Evolutionary conservation across 2,888 invertebrate species (phyloP), one percentile per base, ranked within the genome.

Genomic region (Dysmachus trigonus): DNA sequence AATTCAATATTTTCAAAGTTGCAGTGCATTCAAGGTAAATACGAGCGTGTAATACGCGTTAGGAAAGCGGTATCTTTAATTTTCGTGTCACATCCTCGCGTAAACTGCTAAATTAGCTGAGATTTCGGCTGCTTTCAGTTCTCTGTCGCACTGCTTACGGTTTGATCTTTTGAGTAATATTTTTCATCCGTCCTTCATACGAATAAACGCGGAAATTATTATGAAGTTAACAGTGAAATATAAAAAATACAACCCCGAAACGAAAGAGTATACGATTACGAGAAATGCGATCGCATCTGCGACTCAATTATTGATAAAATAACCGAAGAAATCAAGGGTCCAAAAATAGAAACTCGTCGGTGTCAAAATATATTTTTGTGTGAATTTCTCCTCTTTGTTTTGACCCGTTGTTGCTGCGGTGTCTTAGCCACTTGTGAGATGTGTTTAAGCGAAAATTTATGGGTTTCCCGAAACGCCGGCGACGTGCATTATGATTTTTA

Each of bases 311-410:
- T 41, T 31, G 33, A 53, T 33, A 33, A 81, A 47, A 41, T 53
- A 31, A 18, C 15, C 51, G 33, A 53, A 76, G 18, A 81, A 62
- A 35, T 47, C 10, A 31, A 35, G 30, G 62, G 73, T 85, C 87
- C 86, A 87, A 86, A 87, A 87, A 87, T 87, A 87, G 87, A 87
- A 83, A 84, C 79, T 72, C 53, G 27, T 47, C 82, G 85, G 22
- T 85, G 86, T 87, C 85, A n/a, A n/a, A n/a, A n/a, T n/a, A n/a
- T n/a, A 87, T 86, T 62, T 71, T 62, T 82, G 22, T 73, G 84
- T 77, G 18, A 62, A 76, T 76, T 74, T 71, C 27, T 18, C 33
- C 81, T 81, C 31, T 53, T 86, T 71, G 71, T 72, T 83, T 72
- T 18, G 71, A 41, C 18, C 41, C 73, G 41, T 18, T n/a, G n/a